Conservation (phyloP, 2,113 vertebrate species). For the Menidia beryllina region DNA sequence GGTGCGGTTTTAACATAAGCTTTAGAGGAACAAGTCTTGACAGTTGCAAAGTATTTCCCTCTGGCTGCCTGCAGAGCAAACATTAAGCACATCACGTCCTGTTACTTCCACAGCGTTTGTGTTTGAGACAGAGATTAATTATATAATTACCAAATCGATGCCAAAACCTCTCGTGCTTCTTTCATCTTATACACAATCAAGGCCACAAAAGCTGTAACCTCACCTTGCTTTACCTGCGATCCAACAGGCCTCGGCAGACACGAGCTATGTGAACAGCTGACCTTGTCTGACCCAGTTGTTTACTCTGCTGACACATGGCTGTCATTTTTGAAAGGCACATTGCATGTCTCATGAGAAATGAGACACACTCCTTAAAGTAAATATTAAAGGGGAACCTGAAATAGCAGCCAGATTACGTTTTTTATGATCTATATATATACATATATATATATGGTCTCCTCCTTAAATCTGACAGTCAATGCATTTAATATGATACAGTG, state of each 20-base stretch:
- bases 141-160: conserved; percentile 53
- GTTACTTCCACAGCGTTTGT: conserved; percentile 31
- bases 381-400: conserved; percentile 4
- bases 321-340: not conserved
- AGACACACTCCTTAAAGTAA: conserved; percentile 2
- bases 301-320: not conserved
- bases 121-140: conserved; percentile 39
- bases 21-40: conserved; percentile 77
- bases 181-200: conserved; percentile 30
- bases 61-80: conserved; percentile 53
- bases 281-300: conserved; percentile 40
- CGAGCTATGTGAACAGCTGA: conserved; percentile 10
- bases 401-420: not conserved
- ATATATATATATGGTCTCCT: not conserved
- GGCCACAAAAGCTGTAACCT: not conserved
- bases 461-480: not conserved
- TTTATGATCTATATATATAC: not conserved
- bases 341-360: not conserved
- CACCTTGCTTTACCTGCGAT: conserved; percentile 20
- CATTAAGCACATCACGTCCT: conserved; percentile 46
- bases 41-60: conserved; percentile 78
- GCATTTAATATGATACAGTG: too few species aligned
- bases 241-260: conserved; percentile 31
- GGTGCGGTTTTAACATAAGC: conserved; percentile 77
- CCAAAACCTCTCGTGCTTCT: conserved; percentile 23